These are phyloP conservation scores for Eulithis prunata DNA, from an alignment of 2,888 invertebrate species.

Conservation along the genomic window DNA sequence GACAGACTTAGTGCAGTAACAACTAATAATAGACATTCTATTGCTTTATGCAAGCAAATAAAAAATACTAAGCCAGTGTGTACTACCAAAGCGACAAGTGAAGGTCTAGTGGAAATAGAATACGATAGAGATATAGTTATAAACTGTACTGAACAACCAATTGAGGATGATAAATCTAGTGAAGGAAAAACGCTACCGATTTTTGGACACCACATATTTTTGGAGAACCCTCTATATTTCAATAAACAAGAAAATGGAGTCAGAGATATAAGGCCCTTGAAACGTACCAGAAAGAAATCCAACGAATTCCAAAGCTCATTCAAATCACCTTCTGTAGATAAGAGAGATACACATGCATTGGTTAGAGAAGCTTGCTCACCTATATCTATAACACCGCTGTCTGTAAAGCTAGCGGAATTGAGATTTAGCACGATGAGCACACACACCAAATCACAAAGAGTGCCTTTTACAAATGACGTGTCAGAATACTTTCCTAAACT, in stretches of 20 bases:
- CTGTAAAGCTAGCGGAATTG: constrained; percentile 84
- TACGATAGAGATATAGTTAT: constrained; percentile 78
- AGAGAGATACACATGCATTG: constrained; percentile 70
- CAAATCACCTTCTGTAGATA: constrained; percentile 76
- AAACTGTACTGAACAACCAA: constrained; percentile 72
- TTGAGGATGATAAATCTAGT: constrained; percentile 51
- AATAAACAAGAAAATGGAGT: constrained; percentile 67
- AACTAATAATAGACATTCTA: constrained; percentile 61
- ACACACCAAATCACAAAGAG: constrained; percentile 66
- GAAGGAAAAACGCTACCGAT: constrained; percentile 79
- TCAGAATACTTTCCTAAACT: constrained; percentile 82
- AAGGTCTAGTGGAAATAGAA: constrained; percentile 84
- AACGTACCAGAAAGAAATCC: constrained; percentile 77
- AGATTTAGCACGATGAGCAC: constrained; percentile 82
- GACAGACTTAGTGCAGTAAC: constrained; percentile 65
- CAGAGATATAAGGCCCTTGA: constrained; percentile 69
- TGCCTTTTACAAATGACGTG: constrained; percentile 66
- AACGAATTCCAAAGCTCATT: constrained; percentile 78
- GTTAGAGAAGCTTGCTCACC: constrained; percentile 78
- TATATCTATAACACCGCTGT: constrained; percentile 84
- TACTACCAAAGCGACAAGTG: constrained; percentile 73
- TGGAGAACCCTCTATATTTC: constrained; percentile 81
- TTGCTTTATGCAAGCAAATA: constrained; percentile 53
- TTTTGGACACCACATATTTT: constrained; percentile 77
- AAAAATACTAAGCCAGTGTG: constrained; percentile 59